Conservation (phyloP, 2,888 invertebrate genomes). For the Scaptomyza cyrtandrae region DNA sequence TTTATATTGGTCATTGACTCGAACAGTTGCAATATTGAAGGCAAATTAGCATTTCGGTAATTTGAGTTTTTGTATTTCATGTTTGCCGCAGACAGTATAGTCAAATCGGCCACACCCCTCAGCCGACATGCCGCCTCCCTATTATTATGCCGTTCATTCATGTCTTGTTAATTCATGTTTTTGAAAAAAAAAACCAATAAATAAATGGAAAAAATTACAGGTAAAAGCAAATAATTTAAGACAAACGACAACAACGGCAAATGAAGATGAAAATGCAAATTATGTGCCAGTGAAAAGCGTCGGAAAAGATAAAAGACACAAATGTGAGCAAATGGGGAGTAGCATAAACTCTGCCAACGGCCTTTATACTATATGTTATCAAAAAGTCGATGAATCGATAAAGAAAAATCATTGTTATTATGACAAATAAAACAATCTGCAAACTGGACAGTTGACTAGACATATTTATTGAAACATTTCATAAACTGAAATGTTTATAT, state of each 20-base stretch:
- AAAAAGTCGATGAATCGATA: constrained; percentile 41
- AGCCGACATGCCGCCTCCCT: neutral
- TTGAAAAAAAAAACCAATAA: constrained; percentile 7
- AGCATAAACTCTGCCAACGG: constrained; percentile 22
- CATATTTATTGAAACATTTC: neutral
- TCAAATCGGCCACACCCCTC: neutral
- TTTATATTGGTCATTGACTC: neutral
- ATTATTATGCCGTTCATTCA: constrained; percentile 35
- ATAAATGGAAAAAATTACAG: neutral
- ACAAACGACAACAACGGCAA: constrained; percentile 39
- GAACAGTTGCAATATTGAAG: constrained; percentile 8
- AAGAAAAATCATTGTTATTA: constrained; percentile 26
- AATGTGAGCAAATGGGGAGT: constrained; percentile 29
- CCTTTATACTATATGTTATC: constrained; percentile 21
- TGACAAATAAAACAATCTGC: constrained; percentile 19
- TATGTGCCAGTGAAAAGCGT: constrained; percentile 67
- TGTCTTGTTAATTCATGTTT: constrained; percentile 64
- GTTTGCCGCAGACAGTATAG: constrained; percentile 7
- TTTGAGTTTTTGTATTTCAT: constrained; percentile 28
- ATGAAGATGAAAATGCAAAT: constrained; percentile 73
- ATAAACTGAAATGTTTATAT: neutral
- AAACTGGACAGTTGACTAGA: neutral
- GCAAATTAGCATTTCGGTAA: constrained; percentile 34
- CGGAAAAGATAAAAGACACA: constrained; percentile 67
- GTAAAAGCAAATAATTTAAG: constrained; percentile 9